Conservation (phyloP, 2,113 vertebrate genomes). For the Alligator mississippiensis region DNA sequence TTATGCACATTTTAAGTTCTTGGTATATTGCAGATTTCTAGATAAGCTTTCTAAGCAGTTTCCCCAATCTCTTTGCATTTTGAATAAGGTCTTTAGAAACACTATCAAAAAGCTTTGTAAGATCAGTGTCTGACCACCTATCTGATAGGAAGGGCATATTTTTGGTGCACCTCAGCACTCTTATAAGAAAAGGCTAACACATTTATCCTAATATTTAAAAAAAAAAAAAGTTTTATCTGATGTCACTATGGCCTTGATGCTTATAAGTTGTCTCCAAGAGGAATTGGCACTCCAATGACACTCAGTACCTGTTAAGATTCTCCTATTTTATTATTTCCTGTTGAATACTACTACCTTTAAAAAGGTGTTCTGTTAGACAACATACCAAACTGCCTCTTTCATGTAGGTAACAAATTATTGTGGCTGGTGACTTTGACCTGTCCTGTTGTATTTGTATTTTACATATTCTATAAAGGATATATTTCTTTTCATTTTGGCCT, state of each 20-base stretch:
- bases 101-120: background rate
- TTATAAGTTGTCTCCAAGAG: background rate
- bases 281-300: background rate
- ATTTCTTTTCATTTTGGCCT: background rate
- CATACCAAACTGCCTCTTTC: background rate
- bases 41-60: slow-evolving; percentile 10
- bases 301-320: background rate
- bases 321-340: background rate
- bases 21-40: slow-evolving; percentile 26
- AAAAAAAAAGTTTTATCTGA: background rate
- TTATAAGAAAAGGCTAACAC: background rate
- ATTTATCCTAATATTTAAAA: slow-evolving; percentile 8
- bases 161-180: background rate
- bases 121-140: background rate
- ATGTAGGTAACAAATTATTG: background rate
- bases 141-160: background rate
- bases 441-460: background rate
- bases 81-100: background rate
- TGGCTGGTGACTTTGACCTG: background rate
- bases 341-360: background rate
- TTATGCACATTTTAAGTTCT: slow-evolving; percentile 2
- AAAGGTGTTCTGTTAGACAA: background rate
- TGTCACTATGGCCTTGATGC: background rate
- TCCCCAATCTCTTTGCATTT: slow-evolving; percentile 12
- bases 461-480: background rate